Evolutionary conservation across 2,113 vertebrate genomes (phyloP), one percentile per base, ranked within the genome.

Genomic region (Charadrius vociferus): DNA sequence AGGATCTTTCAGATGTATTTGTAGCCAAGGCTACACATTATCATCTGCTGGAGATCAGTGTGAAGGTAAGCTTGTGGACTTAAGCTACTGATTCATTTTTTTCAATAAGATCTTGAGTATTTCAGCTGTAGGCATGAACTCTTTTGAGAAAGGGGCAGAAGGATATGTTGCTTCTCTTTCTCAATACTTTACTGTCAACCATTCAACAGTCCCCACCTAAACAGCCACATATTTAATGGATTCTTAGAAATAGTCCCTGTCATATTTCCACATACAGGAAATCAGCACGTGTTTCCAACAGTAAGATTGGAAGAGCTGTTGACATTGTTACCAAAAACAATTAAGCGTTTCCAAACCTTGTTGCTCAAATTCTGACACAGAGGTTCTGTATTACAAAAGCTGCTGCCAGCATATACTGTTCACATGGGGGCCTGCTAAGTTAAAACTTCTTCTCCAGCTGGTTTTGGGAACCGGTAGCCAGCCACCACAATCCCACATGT

Each of bases 1-100:
- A 71, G 99, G 99, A 70, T 99, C 99, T 59, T 99, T 99, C 88
- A 95, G 97, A 82, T 99, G 99, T 81, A 83, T 98, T 81, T 99
- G 99, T 96, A 98, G 97, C 62, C 97, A 98, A 4, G 99, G 99
- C 17, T 99, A 99, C 91, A 97, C 93, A 12, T 81, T 98, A 8
- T 98, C 99, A 1, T 47, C 95, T 7, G 29, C 98, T 20, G 98
- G 99, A 95, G 99, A 99, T 96, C 98, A 99, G 36, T 99, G 99
- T 98, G 98, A 99, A 93, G 99, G 99, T 99, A 98, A 88, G 90
- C 27, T 55, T 43, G 24, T 90, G 30, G 26, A n/a, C 39, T 81
- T 77, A 19, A 74, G 19, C 21, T 81, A 36, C 47, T 14, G 18
- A 47, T 59, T 45, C 6, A 9, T 72, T 87, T 81, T 66, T 81